Evolutionary conservation across 2,797 vertebrate genomes (phyloP).

Genomic region (Crocidura indochinensis): DNA sequence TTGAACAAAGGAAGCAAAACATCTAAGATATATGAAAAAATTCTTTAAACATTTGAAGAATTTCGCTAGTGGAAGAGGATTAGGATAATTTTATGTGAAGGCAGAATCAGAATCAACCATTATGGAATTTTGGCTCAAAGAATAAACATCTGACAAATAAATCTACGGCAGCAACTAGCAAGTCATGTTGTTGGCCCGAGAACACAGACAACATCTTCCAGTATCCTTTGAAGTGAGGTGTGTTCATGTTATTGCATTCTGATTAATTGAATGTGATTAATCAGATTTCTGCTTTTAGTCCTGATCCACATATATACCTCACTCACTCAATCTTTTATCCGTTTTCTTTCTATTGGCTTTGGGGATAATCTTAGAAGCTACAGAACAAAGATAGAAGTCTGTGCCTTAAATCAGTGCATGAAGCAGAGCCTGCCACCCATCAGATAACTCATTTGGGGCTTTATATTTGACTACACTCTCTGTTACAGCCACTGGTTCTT

Average conservation of each 20-base stretch:
- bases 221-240: background rate
- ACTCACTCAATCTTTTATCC: background rate
- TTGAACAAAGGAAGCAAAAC: slow-evolving; percentile 21
- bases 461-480: slow-evolving; percentile 2
- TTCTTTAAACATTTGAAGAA: background rate
- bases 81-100: slow-evolving; percentile 32
- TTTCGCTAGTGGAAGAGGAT: background rate
- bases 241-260: background rate
- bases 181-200: background rate
- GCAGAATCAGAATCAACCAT: background rate
- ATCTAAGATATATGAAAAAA: background rate
- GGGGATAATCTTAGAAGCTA: background rate
- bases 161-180: background rate
- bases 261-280: background rate
- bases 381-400: background rate
- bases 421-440: background rate
- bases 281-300: background rate
- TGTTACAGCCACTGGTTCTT: background rate
- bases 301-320: background rate
- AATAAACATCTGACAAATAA: background rate
- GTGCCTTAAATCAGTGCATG: background rate
- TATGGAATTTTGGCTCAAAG: slow-evolving; percentile 1
- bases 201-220: background rate
- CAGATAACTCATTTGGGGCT: background rate
- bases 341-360: background rate